A percentile compares a stretch with the other conserved stretches of the same genome.
Conservation (phyloP, 2,888 invertebrate genomes). For the Agrotis segetum region DNA sequence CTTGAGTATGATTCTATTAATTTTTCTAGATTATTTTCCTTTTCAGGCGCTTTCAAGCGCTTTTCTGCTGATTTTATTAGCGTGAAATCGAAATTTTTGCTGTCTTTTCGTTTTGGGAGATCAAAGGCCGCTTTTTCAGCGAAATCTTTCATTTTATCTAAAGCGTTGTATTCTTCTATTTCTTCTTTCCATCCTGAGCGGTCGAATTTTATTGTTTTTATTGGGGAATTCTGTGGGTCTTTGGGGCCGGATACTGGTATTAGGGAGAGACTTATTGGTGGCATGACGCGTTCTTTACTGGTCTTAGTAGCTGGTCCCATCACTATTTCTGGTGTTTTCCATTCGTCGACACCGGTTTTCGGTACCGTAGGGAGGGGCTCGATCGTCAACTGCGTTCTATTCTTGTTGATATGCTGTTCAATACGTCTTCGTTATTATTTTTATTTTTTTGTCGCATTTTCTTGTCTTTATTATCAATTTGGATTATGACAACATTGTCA, state of each 20-base stretch:
- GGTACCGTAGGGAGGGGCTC: constrained; percentile 82
- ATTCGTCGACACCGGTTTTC: constrained; percentile 75
- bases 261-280: constrained; percentile 87
- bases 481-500: constrained; percentile 90
- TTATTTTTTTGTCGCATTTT: constrained; percentile 63
- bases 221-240: constrained; percentile 77
- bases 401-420: constrained; percentile 90
- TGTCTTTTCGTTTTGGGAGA: constrained; percentile 82
- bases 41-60: constrained; percentile 74
- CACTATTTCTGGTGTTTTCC: constrained; percentile 84
- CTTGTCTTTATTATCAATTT: constrained; percentile 88
- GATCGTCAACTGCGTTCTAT: constrained; percentile 87
- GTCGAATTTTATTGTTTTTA: constrained; percentile 81
- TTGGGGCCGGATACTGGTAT: constrained; percentile 86
- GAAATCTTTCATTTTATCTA: constrained; percentile 90
- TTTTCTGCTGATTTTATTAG: constrained; percentile 72
- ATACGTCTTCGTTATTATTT: constrained; percentile 73
- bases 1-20: constrained; percentile 87
- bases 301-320: constrained; percentile 80
- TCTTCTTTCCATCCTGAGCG: constrained; percentile 81
- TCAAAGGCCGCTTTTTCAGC: constrained; percentile 89
- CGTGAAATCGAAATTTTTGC: constrained; percentile 61
- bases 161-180: constrained; percentile 85
- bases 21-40: constrained; percentile 84
- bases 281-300: constrained; percentile 83